These are phyloP conservation scores for Sycophaga agraensis DNA, from an alignment of 1,140 invertebrate genomes.

Conservation along the genomic window DNA sequence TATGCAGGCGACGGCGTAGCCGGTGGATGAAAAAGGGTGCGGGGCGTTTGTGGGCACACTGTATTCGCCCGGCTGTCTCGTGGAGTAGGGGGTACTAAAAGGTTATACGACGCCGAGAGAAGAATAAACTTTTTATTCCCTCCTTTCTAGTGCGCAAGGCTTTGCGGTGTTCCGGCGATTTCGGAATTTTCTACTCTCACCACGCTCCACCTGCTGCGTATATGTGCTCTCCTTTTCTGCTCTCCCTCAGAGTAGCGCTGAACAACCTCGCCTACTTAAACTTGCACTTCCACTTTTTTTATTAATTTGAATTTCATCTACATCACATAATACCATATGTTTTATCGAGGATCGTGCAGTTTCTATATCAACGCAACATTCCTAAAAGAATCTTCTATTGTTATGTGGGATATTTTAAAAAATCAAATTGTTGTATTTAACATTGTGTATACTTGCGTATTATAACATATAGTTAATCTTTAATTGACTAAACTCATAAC, in stretches of 20 bases:
- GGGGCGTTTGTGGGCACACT: background rate
- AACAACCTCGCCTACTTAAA: background rate
- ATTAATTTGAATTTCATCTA: no score
- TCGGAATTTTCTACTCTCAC: constrained; percentile 30
- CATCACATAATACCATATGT: no score
- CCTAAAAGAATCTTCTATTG: no score
- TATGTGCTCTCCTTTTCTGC: constrained; percentile 1
- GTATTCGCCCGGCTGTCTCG: no score
- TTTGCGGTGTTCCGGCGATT: constrained; percentile 18
- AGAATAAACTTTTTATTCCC: constrained; percentile 15
- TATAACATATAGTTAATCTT: no score
- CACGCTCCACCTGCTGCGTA: no score
- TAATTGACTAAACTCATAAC: no score
- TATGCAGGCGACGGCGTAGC: background rate
- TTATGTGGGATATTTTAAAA: no score
- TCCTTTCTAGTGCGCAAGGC: background rate
- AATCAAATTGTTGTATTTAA: no score
- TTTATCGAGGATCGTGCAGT: no score
- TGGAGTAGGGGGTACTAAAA: background rate
- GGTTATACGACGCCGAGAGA: background rate
- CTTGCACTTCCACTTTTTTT: constrained; percentile 4
- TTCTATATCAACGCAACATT: no score
- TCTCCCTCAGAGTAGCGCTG: background rate
- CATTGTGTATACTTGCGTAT: no score
- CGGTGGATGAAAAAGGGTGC: background rate